Evolutionary conservation across 1,140 invertebrate species (phyloP), one percentile per base, ranked within the genome.

Genomic region (Diorhabda carinulata): DNA sequence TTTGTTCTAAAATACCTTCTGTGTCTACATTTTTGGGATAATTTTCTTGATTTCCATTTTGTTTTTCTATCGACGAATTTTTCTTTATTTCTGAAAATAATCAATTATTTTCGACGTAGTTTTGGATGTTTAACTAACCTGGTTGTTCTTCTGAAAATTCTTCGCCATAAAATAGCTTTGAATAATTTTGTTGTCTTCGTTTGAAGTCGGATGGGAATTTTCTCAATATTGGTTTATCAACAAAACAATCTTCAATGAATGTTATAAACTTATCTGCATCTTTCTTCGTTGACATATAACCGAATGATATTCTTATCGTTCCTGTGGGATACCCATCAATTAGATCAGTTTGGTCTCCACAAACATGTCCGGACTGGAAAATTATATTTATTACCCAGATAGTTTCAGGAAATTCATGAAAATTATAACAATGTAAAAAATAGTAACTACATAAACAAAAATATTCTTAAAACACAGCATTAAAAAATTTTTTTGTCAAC

Each of bases 241-340:
- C 74, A 78, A 91, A 91, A 78, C 91, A 94, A 63, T 85, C 78
- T 40, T 83, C 81, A 42, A 98, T 87, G 87, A 97, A 92, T 61
- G 82, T 66, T 1, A 97, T 78, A 9, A 97, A 82, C 71, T 82
- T 84, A 66, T 93, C 85, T 2, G 90, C 89, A 81, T 98, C 91
- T 63, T 86, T 74, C 57, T 85, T 81, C 0, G 87, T 89, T 0
- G 94, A 96, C 86, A 92, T 92, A 72, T 96, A 96, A n/a, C 96
- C 96, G 82, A 98, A 96, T 2, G 96, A 98, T 4, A 95, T 86
- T 75, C 97, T 85, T 3, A 98, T 87, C 7, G 95, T 94, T 56
- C 97, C 97, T 2, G 95, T 97, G 3, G 97, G 96, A 74, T 83
- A 84, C 2, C 93, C 95, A 81, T 96, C 86, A n/a, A 98, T 85